These are phyloP conservation scores for Atherix ibis DNA, from an alignment of 2,888 invertebrate species.

Conservation along the genomic window DNA sequence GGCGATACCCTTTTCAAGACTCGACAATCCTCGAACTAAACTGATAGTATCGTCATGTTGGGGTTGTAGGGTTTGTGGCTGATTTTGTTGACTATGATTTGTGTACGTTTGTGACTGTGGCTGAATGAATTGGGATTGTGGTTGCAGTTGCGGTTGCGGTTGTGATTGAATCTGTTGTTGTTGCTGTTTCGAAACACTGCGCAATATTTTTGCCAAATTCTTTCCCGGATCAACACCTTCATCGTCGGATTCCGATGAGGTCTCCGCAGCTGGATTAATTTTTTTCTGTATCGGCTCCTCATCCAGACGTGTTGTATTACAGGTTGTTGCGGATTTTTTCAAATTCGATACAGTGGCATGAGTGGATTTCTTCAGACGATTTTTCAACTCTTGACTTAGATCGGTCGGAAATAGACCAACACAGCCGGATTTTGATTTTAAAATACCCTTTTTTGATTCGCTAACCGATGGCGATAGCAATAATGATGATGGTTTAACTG, in stretches of 20 bases:
- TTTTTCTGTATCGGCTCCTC: slow-evolving; percentile 6
- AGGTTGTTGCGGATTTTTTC: slow-evolving; percentile 25
- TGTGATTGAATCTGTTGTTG: slow-evolving; percentile 12
- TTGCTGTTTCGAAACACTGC: slow-evolving; percentile 25
- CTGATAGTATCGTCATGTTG: slow-evolving; percentile 27
- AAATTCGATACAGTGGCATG: slow-evolving; percentile 29
- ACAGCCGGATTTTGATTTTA: slow-evolving; percentile 25
- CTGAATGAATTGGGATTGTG: too few species aligned
- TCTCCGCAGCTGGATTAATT: slow-evolving; percentile 5
- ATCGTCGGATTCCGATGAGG: slow-evolving; percentile 10
- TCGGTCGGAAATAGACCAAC: slow-evolving; percentile 28
- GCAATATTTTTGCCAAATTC: slow-evolving; percentile 24
- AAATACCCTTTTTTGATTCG: slow-evolving; percentile 21
- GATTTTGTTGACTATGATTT: too few species aligned
- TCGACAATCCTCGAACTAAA: slow-evolving; percentile 27
- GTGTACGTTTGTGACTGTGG: too few species aligned
- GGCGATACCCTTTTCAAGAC: slow-evolving; percentile 17
- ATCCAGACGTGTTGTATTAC: slow-evolving; percentile 17
- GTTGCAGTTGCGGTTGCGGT: slow-evolving; percentile 1
- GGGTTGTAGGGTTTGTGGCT: not conserved
- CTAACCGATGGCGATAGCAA: slow-evolving; percentile 12
- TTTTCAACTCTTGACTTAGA: slow-evolving; percentile 29
- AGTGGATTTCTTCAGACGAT: slow-evolving; percentile 27
- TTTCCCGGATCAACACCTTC: slow-evolving; percentile 19
- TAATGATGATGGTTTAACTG: slow-evolving; percentile 7